These are phyloP conservation scores for Ophion ventricosus DNA, from an alignment of 2,888 invertebrate species.

Conservation along the genomic window DNA sequence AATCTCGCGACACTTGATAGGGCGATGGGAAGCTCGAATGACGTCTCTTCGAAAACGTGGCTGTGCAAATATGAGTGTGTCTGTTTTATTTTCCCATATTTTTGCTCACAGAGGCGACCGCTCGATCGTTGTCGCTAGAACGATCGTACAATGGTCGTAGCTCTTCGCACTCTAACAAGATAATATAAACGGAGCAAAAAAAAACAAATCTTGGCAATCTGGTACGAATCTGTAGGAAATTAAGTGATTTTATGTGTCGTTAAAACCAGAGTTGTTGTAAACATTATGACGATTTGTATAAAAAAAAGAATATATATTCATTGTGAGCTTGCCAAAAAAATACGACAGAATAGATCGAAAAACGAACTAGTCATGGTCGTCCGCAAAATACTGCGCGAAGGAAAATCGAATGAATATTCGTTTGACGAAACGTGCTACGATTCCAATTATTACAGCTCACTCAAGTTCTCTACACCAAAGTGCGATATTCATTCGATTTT, in stretches of 20 bases:
- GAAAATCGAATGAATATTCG: constrained; percentile 40
- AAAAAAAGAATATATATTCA: neutral
- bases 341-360: constrained; percentile 27
- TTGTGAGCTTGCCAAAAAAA: constrained; percentile 28
- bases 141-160: neutral
- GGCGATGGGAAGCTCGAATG: constrained; percentile 43
- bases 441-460: neutral
- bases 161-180: constrained; percentile 5
- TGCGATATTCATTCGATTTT: constrained; percentile 22
- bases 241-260: constrained; percentile 20
- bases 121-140: constrained; percentile 11
- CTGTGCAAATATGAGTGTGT: constrained; percentile 30
- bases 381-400: neutral
- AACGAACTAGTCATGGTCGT: constrained; percentile 11
- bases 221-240: constrained; percentile 18
- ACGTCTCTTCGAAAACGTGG: constrained; percentile 25
- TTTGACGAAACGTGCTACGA: constrained; percentile 3
- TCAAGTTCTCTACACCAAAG: neutral
- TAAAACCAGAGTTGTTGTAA: constrained; percentile 20
- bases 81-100: constrained; percentile 1
- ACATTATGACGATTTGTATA: neutral
- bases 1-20: constrained; percentile 40
- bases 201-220: constrained; percentile 1
- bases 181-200: neutral
- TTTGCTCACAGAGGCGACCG: constrained; percentile 11